These are phyloP conservation scores for Archivesica marissinica DNA, from an alignment of 1,140 invertebrate species.

Conservation along the genomic window DNA sequence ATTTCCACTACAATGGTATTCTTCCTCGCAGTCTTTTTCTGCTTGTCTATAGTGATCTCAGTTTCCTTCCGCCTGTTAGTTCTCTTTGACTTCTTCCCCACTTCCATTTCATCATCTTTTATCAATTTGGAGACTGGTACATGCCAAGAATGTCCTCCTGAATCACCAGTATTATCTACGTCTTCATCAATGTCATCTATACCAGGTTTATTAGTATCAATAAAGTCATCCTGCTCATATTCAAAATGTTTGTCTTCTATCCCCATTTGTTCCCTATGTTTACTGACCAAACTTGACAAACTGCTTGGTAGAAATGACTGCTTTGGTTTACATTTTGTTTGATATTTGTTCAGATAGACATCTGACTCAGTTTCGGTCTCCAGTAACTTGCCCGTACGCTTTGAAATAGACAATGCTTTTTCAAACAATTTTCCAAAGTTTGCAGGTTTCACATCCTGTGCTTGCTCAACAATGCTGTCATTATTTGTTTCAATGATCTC, in stretches of 20 bases:
- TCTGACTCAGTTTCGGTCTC: constrained; percentile 17
- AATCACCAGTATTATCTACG: neutral
- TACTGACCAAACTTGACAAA: constrained; percentile 18
- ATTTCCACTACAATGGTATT: neutral
- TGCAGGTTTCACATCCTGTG: neutral
- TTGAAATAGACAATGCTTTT: constrained; percentile 55
- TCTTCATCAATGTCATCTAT: neutral
- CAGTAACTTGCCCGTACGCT: constrained; percentile 1
- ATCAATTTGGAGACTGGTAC: constrained; percentile 42
- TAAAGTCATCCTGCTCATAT: constrained; percentile 30
- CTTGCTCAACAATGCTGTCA: neutral
- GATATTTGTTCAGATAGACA: constrained; percentile 55
- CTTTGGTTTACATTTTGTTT: constrained; percentile 57
- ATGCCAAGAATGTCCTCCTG: constrained; percentile 46
- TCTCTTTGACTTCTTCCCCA: neutral
- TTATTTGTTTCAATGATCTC: neutral
- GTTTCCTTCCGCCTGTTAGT: neutral
- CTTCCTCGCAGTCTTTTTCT: neutral
- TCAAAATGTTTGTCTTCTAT: constrained; percentile 26
- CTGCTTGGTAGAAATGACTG: constrained; percentile 28
- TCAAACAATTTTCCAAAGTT: constrained; percentile 57
- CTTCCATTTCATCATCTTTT: constrained; percentile 50
- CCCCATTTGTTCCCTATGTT: constrained; percentile 11
- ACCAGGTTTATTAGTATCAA: neutral
- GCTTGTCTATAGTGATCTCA: neutral